Conservation (phyloP, 2,888 invertebrate genomes). For the Ophioninae sp. region DNA sequence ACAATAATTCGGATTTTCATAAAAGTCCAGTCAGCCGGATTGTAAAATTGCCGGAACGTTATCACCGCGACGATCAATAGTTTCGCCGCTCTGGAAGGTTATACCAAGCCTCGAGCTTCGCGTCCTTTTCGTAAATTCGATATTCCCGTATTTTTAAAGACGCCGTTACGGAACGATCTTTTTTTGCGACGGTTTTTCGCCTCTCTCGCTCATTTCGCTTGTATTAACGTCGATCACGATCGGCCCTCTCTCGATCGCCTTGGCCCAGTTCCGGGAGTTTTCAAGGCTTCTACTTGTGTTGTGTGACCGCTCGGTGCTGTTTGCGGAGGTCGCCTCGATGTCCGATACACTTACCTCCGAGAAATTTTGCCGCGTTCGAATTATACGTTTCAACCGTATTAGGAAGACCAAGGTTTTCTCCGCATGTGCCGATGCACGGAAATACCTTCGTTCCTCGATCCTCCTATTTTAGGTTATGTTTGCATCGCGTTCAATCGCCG, state of each 20-base stretch:
- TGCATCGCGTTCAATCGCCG: neutral
- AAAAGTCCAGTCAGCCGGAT: neutral
- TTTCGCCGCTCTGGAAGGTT: neutral
- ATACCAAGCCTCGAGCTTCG: neutral
- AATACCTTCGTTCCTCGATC: neutral
- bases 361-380: slow-evolving; percentile 49
- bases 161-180: neutral
- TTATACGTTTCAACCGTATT: slow-evolving; percentile 46
- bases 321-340: slow-evolving; percentile 57
- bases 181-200: slow-evolving; percentile 18
- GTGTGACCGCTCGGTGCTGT: slow-evolving; percentile 28
- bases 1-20: neutral
- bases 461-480: slow-evolving; percentile 44
- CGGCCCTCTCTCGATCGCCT: slow-evolving; percentile 76
- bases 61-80: neutral
- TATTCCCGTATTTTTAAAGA: neutral
- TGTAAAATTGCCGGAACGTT: neutral
- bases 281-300: slow-evolving; percentile 70
- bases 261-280: slow-evolving; percentile 75
- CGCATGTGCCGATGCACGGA: slow-evolving; percentile 49
- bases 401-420: slow-evolving; percentile 37
- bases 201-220: slow-evolving; percentile 43
- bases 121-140: neutral
- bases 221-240: slow-evolving; percentile 66
- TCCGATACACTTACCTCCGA: slow-evolving; percentile 46